Evolutionary conservation across 1,140 invertebrate species (phyloP).

Genomic region (Lordiphosa stackelbergi): DNA sequence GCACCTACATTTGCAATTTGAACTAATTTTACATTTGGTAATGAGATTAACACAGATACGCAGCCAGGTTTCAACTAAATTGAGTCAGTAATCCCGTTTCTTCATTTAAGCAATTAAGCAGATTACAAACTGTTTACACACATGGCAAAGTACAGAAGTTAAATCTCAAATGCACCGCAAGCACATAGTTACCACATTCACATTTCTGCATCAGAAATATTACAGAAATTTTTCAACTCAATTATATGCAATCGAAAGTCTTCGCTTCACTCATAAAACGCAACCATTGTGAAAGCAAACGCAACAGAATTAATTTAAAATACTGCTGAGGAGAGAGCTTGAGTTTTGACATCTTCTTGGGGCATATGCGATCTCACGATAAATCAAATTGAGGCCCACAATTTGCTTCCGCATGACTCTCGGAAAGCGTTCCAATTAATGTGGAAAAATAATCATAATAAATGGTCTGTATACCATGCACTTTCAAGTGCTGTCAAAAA

Average conservation of each 20-base stretch:
- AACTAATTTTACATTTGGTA: constrained; percentile 23
- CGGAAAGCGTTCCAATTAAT: constrained; percentile 48
- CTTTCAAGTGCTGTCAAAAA: constrained; percentile 44
- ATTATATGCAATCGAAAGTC: constrained; percentile 10
- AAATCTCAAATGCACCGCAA: background rate
- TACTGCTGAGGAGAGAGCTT: constrained; percentile 1
- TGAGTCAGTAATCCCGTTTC: constrained; percentile 53
- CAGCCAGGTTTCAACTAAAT: constrained; percentile 31
- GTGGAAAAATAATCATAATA: constrained; percentile 53
- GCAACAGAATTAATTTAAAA: constrained; percentile 1
- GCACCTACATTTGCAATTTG: constrained; percentile 7
- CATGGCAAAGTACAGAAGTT: constrained; percentile 4
- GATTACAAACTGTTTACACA: constrained; percentile 37
- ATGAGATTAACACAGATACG: constrained; percentile 8
- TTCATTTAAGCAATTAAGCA: constrained; percentile 60
- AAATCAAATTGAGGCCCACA: constrained; percentile 15
- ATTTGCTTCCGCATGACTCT: constrained; percentile 21
- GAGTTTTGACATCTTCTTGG: constrained; percentile 4
- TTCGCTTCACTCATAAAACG: background rate
- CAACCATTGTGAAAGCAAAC: constrained; percentile 9
- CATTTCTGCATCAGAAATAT: no score
- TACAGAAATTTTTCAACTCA: background rate
- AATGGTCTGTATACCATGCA: constrained; percentile 31
- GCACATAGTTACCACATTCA: background rate
- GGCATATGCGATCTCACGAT: constrained; percentile 11